A percentile compares a stretch with the other conserved stretches of the same genome.
These are phyloP conservation scores for Sphyrna mokarran DNA, from an alignment of 2,113 vertebrate species.

Conservation along the genomic window DNA sequence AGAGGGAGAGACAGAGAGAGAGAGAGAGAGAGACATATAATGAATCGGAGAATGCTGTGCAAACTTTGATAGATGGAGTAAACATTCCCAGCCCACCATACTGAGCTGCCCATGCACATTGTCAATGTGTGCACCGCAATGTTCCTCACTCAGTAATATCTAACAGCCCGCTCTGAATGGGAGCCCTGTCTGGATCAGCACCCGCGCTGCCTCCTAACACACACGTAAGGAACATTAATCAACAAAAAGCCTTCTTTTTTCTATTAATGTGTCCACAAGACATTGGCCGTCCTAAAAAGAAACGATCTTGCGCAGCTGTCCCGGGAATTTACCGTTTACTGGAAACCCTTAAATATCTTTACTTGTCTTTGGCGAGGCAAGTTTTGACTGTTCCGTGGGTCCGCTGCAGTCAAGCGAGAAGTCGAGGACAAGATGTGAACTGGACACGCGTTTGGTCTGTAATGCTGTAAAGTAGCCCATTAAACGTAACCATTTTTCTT, in stretches of 20 bases:
- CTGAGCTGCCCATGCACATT: background rate
- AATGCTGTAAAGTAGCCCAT: background rate
- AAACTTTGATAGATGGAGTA: background rate
- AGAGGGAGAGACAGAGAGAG: background rate
- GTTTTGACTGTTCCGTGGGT: background rate
- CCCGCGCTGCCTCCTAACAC: background rate
- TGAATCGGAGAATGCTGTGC: background rate
- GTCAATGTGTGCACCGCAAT: background rate
- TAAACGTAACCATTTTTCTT: background rate
- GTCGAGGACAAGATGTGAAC: background rate
- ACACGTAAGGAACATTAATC: constrained; percentile 26
- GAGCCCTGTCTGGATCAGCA: background rate
- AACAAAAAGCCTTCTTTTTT: background rate
- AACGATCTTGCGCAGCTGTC: background rate
- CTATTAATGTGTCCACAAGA: background rate
- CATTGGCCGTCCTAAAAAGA: background rate
- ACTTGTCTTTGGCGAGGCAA: background rate
- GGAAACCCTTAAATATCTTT: background rate
- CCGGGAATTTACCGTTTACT: background rate
- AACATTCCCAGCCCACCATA: background rate
- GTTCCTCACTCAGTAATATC: background rate
- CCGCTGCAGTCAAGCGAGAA: background rate
- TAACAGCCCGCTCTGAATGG: background rate
- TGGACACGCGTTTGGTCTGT: background rate
- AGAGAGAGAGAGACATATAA: background rate